Base-by-base conservation (phyloP, 2,888 invertebrate species). In the Sesia bembeciformis region DNA sequence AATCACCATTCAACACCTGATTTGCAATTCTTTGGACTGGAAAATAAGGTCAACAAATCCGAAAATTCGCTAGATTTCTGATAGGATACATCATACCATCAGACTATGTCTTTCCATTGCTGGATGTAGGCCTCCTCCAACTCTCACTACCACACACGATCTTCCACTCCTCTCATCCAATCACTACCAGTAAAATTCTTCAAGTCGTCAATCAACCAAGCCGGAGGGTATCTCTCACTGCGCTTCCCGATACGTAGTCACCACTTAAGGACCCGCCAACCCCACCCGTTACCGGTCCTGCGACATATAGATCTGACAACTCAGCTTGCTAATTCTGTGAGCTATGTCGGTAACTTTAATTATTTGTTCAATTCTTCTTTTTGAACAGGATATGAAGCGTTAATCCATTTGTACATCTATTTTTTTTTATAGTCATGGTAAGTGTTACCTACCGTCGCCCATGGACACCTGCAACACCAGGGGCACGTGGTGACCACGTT, bases 1-100 rank as follows among this genome's bases (percentile, higher is more conserved):
- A 23, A 23, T 23, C 23, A 23, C 23, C 23, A 23, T 23, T 23
- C 1, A 23, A 23, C 23, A 23, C 23, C 23, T 23, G 2, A 23
- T 23, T 23, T 23, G 23, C 23, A 23, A 23, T 23, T 23, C 23
- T 23, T 23, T 23, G 23, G 23, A 23, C 23, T 23, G 23, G 23
- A 23, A 23, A 23, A 23, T 23, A 89, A 67, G 72, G 83, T 55
- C 87, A 91, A 64, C 88, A 85, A 52, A 92, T 91, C 52, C 92
- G 93, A 58, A 88, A 93, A 60, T 91, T 92, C 38, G 93, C 93
- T 56, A 90, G 92, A 64, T 85, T 93, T 81, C 92, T 93, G 94
- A 94, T 73, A 90, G 91, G 83, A 50, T 40, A 43, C 41, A 41
- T 41, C 41, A 41, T 41, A 5, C 5, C 3, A 41, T 41, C 7